Evolutionary conservation across 2,113 vertebrate species (phyloP), one percentile per base, ranked within the genome.

Genomic region (Scophthalmus maximus): DNA sequence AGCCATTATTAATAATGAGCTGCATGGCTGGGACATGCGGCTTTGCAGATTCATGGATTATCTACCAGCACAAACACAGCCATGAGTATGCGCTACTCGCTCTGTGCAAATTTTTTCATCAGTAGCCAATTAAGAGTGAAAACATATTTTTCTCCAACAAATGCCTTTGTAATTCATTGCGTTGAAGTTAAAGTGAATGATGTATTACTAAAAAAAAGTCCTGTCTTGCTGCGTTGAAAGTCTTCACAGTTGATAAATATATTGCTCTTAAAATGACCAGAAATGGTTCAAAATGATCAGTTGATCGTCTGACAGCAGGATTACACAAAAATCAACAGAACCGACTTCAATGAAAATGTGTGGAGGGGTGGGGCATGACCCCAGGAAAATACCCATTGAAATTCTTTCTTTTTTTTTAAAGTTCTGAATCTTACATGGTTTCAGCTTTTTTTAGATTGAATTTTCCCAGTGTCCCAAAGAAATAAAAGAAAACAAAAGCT

Each of bases 1-100:
- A 89, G 75, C 82, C 85, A 89, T 89, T 83, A 87, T 82, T 84
- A 81, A 85, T 84, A 85, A 87, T 82, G 83, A 85, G 82, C 83
- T 66, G 68, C 40, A 68, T 62, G 79, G 77, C 49, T 53, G 15
- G 44, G 76, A 85, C 73, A 25, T 3, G 8, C 49, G 38, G 76
- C 68, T 68, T 53, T 76, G 50, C 81, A 78, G 69, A 58, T 75
- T 84, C 66, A 26, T 47, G 32, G 49, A 64, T 78, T 67, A 26
- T 73, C 57, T 4, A 32, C 4, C 2, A 68, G 78, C 66, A 50
- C 64, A 78, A 70, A 80, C 60, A 62, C 69, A 68, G 61, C 25
- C 71, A 71, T 60, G 47, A 72, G 70, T 68, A 51, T 63, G 69
- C 36, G 11, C 50, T 40, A 60, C 68, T 71, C 30, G 22, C 68